Evolutionary conservation across 2,113 vertebrate species (phyloP), one percentile per base, ranked within the genome.

Genomic region (Agelaius tricolor): DNA sequence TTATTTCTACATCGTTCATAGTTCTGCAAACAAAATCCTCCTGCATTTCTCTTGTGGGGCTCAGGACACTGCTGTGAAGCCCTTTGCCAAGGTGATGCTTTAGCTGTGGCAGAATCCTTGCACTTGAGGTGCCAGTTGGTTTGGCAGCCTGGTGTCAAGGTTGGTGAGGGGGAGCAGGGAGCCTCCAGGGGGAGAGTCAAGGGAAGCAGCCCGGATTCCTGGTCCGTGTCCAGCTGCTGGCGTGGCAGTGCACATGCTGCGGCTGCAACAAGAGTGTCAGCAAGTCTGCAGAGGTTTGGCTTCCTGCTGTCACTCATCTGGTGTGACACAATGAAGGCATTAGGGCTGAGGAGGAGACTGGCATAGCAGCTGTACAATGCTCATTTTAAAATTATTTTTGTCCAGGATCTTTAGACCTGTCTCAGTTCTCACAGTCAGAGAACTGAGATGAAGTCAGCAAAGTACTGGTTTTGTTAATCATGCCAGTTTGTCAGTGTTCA

Each of bases 1-100:
- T 77, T 94, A 89, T 96, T 95, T 94, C 77, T 91, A 33, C 89
- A 92, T 92, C 30, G 27, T 82, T 88, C 82, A 87, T 85, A 26
- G 17, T 83, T 84, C 55, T 83, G 61, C 74, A 69, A 75, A 89
- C 79, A 83, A 75, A 93, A 65, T 74, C 47, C 54, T 73, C 58
- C 82, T 55, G 44, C 6, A 13, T 94, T 72, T 87, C 81, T 58
- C 79, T 4, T 15, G 37, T 23, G 28, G 88, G 41, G 55, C 73
- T 86, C 44, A 21, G 91, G 55, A 54, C 6, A 1, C 30, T 59
- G 4, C 39, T 0, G 2, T 26, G 43, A 52, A 86, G 65, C 52
- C 79, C 43, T 93, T 79, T 54, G 61, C 4, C 0, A 24, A 78
- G 71, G 19, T 43, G 66, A 33, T 2, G 8, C 52, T 83, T 59